Evolutionary conservation across 2,797 vertebrate species (phyloP), one percentile per base, ranked within the genome.

Genomic region (Propithecus perrieri): DNA sequence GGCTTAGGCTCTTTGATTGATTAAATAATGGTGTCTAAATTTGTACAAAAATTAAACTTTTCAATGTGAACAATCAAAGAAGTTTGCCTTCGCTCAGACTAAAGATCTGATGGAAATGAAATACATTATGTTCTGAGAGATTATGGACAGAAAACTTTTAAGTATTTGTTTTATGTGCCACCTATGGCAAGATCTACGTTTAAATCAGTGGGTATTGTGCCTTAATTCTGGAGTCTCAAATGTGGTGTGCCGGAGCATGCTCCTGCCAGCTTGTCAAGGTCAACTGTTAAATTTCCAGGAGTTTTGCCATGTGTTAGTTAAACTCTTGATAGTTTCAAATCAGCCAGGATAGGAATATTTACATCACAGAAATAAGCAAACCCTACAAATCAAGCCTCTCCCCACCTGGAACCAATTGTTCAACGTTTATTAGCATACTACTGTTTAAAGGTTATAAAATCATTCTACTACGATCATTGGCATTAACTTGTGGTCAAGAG

Each of bases 281-380:
- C 67, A 67, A 22, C 50, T 76, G 53, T 48, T 91, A 80, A 83
- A 87, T 80, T 88, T 63, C 76, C n/a, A 72, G 53, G 61, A 87
- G 30, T 80, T 78, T 85, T 85, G 53, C 41, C 75, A 59, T 87
- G 55, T 43, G 76, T 81, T 94, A 78, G 30, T 91, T 81, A 85
- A 91, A n/a, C 84, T 46, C 26, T 30, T 76, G 12, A 93, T 85
- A 80, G 30, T 57, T 90, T 85, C 90, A 85, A 89, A 81, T 87
- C n/a, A 90, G 17, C 50, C 67, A 17, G 55, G 22, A 48, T 81
- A 61, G 65, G 72, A 92, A 85, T 90, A 91, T 87, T 95, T 85
- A 48, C 22, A 78, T 43, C 15, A 50, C n/a, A 94, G 81, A 97
- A 81, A 91, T 75, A 41, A 91, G 38, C n/a, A 95, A 91, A 88